Evolutionary conservation across 2,113 vertebrate genomes (phyloP).

Genomic region (Eptatretus burgeri): DNA sequence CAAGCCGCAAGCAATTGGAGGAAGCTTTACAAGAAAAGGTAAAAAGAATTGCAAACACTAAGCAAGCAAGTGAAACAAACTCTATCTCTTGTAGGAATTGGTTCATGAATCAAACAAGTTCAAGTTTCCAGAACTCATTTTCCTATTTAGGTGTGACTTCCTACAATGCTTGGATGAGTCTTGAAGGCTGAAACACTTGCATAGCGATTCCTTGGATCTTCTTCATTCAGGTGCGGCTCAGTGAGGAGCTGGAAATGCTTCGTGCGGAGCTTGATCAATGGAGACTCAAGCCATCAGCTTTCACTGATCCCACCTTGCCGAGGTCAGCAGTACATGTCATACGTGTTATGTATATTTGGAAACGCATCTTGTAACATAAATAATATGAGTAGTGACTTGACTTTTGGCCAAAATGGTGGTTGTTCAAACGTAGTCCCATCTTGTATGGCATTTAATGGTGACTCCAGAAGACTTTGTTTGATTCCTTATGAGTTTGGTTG

Average conservation of each 20-base stretch:
- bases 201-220: not conserved
- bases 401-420: no score
- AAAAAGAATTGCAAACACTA: slow-evolving; percentile 10
- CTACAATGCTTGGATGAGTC: not conserved
- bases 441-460: no score
- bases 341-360: not conserved
- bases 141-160: not conserved
- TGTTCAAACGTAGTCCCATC: no score
- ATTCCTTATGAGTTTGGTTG: no score
- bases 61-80: not conserved
- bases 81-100: not conserved
- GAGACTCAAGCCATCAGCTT: slow-evolving; percentile 21
- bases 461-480: no score
- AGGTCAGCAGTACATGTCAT: not conserved
- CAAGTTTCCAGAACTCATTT: not conserved
- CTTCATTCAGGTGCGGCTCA: slow-evolving; percentile 38
- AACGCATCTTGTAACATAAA: no score
- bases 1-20: slow-evolving; percentile 63
- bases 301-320: slow-evolving; percentile 1
- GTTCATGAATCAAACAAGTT: not conserved
- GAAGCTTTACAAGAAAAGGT: slow-evolving; percentile 69
- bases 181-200: not conserved
- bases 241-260: slow-evolving; percentile 72
- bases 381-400: no score
- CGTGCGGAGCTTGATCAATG: slow-evolving; percentile 67